Conservation (phyloP, 2,888 invertebrate species). For the Tanypteryx hageni region DNA sequence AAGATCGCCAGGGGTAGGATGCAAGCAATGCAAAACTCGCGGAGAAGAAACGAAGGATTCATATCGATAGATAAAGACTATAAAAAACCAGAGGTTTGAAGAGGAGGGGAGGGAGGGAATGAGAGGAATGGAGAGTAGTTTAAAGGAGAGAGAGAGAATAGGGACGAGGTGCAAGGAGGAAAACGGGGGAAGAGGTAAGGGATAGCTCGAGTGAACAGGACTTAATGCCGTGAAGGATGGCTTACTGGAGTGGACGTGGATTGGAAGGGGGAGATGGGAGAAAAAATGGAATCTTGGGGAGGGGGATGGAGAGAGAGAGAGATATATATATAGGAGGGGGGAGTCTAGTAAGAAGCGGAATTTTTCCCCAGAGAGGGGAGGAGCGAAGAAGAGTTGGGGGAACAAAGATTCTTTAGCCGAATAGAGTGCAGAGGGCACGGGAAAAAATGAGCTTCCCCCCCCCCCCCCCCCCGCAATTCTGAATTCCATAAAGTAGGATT, state of each 20-base stretch:
- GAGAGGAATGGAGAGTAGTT: neutral
- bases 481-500: constrained; percentile 63
- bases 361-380: neutral
- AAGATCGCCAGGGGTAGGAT: neutral
- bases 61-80: neutral
- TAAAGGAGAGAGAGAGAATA: neutral
- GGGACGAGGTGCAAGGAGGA: neutral
- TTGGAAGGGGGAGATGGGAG: neutral
- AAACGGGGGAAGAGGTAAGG: neutral
- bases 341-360: constrained; percentile 40
- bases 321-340: too few species aligned
- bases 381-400: neutral
- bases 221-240: neutral
- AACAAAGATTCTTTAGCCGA: constrained; percentile 53
- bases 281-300: neutral
- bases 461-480: constrained; percentile 27
- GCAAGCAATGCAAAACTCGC: constrained; percentile 28
- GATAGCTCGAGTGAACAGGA: too few species aligned
- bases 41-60: constrained; percentile 8
- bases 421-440: constrained; percentile 29
- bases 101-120: neutral
- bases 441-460: constrained; percentile 36
- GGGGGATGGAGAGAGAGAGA: neutral
- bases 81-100: neutral
- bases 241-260: neutral